These are phyloP conservation scores for Formica exsecta DNA, from an alignment of 1,140 invertebrate genomes.

Conservation along the genomic window DNA sequence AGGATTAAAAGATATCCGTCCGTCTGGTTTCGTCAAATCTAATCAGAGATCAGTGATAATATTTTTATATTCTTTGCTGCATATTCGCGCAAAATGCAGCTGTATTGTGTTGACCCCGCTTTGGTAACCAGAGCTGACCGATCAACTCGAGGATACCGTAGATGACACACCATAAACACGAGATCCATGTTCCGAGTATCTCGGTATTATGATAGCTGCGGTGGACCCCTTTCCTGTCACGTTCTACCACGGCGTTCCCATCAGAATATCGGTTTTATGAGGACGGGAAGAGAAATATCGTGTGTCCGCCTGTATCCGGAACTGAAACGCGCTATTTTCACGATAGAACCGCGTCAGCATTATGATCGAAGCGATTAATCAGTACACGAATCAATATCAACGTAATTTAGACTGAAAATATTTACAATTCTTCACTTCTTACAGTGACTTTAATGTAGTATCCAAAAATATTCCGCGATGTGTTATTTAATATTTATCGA, in stretches of 20 bases:
- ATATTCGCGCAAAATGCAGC: not conserved
- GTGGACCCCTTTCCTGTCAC: slow-evolving; percentile 83
- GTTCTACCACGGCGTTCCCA: slow-evolving; percentile 70
- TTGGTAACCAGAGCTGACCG: slow-evolving; percentile 63
- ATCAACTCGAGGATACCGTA: slow-evolving; percentile 43
- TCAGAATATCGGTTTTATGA: slow-evolving; percentile 80
- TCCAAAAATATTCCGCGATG: not conserved
- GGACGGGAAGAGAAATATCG: slow-evolving; percentile 83
- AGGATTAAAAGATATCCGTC: not conserved
- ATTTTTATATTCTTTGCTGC: slow-evolving; percentile 1
- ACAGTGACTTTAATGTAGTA: not conserved
- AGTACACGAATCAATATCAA: not conserved
- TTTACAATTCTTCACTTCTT: not conserved
- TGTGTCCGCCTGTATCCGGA: slow-evolving; percentile 76
- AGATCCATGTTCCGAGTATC: slow-evolving; percentile 80
- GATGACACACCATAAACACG: slow-evolving; percentile 63
- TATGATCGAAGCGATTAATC: slow-evolving; percentile 48
- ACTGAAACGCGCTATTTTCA: slow-evolving; percentile 66
- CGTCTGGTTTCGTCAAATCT: not conserved
- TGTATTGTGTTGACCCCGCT: not conserved
- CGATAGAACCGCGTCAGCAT: slow-evolving; percentile 29
- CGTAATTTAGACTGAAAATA: not conserved
- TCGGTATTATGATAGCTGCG: slow-evolving; percentile 83
- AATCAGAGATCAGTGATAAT: not conserved
- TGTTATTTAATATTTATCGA: not conserved